Conservation (phyloP, 2,113 vertebrate genomes). For the Lophius piscatorius region DNA sequence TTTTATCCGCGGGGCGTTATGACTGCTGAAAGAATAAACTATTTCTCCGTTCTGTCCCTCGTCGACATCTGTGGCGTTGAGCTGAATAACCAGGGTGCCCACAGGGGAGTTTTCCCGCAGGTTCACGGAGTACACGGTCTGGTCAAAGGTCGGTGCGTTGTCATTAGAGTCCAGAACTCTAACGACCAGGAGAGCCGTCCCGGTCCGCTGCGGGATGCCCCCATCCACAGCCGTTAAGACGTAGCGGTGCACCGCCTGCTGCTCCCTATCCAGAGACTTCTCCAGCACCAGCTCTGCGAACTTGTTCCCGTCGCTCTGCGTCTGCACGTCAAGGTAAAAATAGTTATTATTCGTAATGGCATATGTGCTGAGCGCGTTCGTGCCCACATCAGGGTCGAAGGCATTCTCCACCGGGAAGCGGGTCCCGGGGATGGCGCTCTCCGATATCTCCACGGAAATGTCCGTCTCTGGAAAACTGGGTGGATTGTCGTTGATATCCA, state of each 20-base stretch:
- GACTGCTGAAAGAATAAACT: conserved; percentile 94
- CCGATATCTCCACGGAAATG: conserved; percentile 96
- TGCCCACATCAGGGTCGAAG: conserved; percentile 97
- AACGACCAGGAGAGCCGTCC: conserved; percentile 94
- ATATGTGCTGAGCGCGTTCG: conserved; percentile 93
- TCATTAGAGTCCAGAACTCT: conserved; percentile 97
- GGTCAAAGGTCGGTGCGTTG: conserved; percentile 95
- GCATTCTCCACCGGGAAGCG: conserved; percentile 97
- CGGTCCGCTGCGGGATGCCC: conserved; percentile 90
- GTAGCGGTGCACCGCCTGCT: conserved; percentile 95
- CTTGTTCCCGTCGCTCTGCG: conserved; percentile 93
- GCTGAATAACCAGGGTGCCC: conserved; percentile 92
- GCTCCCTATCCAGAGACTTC: conserved; percentile 94
- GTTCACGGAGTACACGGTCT: conserved; percentile 93
- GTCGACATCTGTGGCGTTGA: conserved; percentile 95
- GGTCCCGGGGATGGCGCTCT: conserved; percentile 95
- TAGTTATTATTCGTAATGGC: conserved; percentile 95
- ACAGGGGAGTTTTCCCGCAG: conserved; percentile 93
- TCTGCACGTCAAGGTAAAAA: conserved; percentile 97
- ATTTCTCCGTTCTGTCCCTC: conserved; percentile 97
- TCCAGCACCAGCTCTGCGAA: conserved; percentile 96
- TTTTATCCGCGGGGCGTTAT: conserved; percentile 89
- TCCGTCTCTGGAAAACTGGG: conserved; percentile 93
- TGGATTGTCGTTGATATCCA: conserved; percentile 98
- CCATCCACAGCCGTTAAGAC: conserved; percentile 98